A percentile compares a stretch with the other conserved stretches of the same genome.
Conservation (phyloP, 2,113 vertebrate species). For the Phyllostomus hastatus region DNA sequence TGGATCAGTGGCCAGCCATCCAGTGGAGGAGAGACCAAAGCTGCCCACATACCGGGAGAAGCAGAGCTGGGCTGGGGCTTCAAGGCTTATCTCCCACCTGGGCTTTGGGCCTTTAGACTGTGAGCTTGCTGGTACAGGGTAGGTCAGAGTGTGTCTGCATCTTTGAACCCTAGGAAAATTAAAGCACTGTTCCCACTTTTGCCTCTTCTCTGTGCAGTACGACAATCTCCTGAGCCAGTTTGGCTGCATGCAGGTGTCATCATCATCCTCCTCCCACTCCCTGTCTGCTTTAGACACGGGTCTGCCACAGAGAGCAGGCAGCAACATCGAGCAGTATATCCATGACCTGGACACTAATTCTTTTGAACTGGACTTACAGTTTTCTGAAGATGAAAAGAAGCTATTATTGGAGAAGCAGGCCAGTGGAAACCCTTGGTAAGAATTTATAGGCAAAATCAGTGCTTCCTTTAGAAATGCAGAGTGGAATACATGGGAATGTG, state of each 20-base stretch:
- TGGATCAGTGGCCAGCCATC: not conserved
- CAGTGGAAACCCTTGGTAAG: conserved; percentile 95
- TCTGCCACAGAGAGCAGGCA: conserved; percentile 88
- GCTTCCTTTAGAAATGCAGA: not conserved
- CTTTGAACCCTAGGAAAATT: not conserved
- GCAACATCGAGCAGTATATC: conserved; percentile 98
- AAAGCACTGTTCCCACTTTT: not conserved
- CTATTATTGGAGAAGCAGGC: conserved; percentile 96
- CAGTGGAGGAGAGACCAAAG: not conserved
- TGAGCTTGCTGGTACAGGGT: not conserved
- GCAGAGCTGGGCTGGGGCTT: not conserved
- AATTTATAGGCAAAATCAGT: not conserved
- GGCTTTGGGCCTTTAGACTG: not conserved
- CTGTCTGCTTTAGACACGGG: conserved; percentile 83
- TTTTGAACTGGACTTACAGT: conserved; percentile 97
- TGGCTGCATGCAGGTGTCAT: conserved; percentile 97
- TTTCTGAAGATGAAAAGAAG: conserved; percentile 95
- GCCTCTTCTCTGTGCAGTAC: conserved; percentile 83
- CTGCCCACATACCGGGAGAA: not conserved
- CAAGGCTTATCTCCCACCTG: fast-evolving
- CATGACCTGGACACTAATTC: conserved; percentile 97
- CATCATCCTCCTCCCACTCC: conserved; percentile 90
- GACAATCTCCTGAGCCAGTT: conserved; percentile 99
- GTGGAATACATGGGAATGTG: fast-evolving
- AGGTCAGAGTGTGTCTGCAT: not conserved